These are phyloP conservation scores for Setophaga coronata DNA, from an alignment of 2,113 vertebrate species.

Conservation along the genomic window DNA sequence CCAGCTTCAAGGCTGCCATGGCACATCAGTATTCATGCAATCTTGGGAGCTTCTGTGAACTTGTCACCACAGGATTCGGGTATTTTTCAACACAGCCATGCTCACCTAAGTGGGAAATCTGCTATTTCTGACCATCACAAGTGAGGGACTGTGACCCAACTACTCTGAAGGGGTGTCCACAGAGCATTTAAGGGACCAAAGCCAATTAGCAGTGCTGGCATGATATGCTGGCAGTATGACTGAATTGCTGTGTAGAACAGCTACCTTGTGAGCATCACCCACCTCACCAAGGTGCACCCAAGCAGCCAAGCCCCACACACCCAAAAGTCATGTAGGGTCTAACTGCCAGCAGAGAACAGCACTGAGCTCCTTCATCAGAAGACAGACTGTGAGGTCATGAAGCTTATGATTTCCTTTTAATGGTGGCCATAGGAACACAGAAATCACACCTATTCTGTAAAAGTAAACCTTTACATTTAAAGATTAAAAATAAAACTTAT, in stretches of 20 bases:
- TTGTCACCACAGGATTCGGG: not conserved
- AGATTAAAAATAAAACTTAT: not conserved
- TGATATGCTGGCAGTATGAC: not conserved
- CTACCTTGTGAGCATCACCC: not conserved
- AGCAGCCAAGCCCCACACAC: not conserved
- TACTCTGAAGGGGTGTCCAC: not conserved
- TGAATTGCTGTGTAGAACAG: not conserved
- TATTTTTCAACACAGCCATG: not conserved
- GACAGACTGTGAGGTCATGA: not conserved
- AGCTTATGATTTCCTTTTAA: not conserved
- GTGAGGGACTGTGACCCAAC: not conserved
- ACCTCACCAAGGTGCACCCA: not conserved
- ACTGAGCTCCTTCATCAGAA: not conserved
- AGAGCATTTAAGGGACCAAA: not conserved
- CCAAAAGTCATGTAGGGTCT: not conserved
- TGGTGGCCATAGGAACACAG: not conserved
- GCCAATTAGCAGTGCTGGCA: not conserved
- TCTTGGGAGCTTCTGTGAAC: not conserved
- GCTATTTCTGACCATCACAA: not conserved
- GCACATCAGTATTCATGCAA: not conserved
- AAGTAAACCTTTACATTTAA: not conserved
- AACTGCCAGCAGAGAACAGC: not conserved
- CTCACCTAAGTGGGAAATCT: not conserved
- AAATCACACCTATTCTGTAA: not conserved
- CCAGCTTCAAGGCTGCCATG: not conserved